These are phyloP conservation scores for Antechinus flavipes DNA, from an alignment of 2,113 vertebrate species.

Conservation along the genomic window DNA sequence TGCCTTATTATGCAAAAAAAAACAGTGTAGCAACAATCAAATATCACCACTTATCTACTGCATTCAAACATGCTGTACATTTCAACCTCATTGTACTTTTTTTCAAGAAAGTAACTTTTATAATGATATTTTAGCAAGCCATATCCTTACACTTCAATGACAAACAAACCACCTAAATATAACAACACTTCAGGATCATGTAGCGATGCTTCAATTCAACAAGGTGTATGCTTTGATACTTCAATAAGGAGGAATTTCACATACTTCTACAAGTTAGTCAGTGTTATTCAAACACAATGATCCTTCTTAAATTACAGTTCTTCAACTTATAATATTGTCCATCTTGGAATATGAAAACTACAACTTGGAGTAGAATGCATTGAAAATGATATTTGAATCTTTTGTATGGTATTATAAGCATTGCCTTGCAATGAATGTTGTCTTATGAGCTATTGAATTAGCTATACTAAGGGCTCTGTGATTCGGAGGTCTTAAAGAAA, in stretches of 20 bases:
- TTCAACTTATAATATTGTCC: too few species aligned
- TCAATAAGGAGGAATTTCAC: background rate
- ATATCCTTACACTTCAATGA: background rate
- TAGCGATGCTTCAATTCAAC: background rate
- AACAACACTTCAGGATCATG: background rate
- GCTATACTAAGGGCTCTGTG: background rate
- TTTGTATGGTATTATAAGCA: constrained; percentile 8
- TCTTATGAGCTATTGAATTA: background rate
- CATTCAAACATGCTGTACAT: background rate
- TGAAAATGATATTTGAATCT: constrained; percentile 14
- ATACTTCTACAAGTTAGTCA: background rate
- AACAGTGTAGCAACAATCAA: background rate
- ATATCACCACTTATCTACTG: background rate
- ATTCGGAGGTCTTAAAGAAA: constrained; percentile 50
- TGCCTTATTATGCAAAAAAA: background rate
- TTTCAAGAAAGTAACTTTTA: background rate
- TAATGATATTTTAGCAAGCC: background rate
- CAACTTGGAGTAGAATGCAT: background rate
- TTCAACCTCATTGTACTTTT: background rate
- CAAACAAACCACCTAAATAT: too few species aligned
- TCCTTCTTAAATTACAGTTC: background rate
- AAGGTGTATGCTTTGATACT: background rate
- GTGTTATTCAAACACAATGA: background rate
- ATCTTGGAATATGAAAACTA: too few species aligned
- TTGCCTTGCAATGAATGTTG: constrained; percentile 69